Base-by-base conservation (phyloP, 2,888 invertebrate species). In the Dynastes hyllus region DNA sequence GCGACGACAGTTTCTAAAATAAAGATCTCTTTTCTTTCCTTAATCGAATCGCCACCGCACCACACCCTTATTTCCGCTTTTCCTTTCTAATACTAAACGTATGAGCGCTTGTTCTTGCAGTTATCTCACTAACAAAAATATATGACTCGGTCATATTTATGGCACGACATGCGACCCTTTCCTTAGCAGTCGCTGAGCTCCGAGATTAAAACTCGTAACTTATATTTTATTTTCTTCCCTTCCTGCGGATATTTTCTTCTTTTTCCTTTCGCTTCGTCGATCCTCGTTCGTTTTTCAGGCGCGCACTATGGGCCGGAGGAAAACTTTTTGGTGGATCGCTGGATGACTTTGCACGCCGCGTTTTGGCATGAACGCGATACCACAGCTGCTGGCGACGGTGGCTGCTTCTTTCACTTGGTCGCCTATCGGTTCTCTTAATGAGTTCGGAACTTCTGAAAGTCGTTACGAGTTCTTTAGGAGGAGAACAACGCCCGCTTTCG, bases 131-230 rank as follows among this genome's bases (percentile, higher is more conserved):
- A 87, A 87, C 86, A 85, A 87, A 88, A 87, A 87, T 88, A 87
- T 87, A 86, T 86, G 84, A 84, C 84, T 82, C 80, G 81, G 85
- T 81, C 86, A 87, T 88, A 88, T 88, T 88, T 88, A 88, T 87
- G 85, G 86, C 84, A 84, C 83, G 45, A 50, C 22, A 58, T 55
- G 71, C n/a, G 84, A 86, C 85, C 85, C 85, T 86, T 87, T 87
- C 85, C 87, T 87, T 86, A 84, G 84, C 86, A 84, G 86, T 85
- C 85, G 85, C 87, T 82, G 84, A 85, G 86, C 85, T 75, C 84
- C 87, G 85, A 89, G 89, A 89, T 89, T 89, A 89, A 89, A 89
- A 89, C 88, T 85, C 89, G 88, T 89, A 89, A 89, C 87, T 89
- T 89, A 89, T 89, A 89, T 89, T 89, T 88, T 88, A 88, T 88